A percentile compares a stretch with the other conserved stretches of the same genome.
These are phyloP conservation scores for Drosophila silvestris DNA, from an alignment of 2,888 invertebrate genomes.

Conservation along the genomic window DNA sequence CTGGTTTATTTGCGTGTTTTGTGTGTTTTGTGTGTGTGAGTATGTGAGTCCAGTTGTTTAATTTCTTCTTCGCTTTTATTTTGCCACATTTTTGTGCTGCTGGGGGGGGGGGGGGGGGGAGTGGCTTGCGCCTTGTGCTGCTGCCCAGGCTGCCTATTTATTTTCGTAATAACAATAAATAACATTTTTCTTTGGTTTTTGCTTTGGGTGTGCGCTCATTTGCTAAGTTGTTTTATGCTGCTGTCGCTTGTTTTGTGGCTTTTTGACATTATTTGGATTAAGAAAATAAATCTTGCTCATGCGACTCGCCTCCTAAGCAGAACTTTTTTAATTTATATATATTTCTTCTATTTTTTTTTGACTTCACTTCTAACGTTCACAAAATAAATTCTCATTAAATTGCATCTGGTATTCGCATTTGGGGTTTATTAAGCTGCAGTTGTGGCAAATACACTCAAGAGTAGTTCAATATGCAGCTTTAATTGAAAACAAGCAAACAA, in stretches of 20 bases:
- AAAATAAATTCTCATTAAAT: slow-evolving; percentile 2
- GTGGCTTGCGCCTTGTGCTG: slow-evolving; percentile 37
- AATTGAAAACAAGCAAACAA: slow-evolving; percentile 34
- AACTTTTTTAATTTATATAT: slow-evolving; percentile 51
- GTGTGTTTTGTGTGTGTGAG: slow-evolving; percentile 9
- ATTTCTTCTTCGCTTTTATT: slow-evolving; percentile 77
- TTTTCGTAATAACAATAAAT: slow-evolving; percentile 81
- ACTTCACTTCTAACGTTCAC: neutral
- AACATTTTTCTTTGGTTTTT: slow-evolving; percentile 74
- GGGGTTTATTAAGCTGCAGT: slow-evolving; percentile 13
- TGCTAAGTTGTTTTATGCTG: slow-evolving; percentile 77
- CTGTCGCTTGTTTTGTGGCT: slow-evolving; percentile 81
- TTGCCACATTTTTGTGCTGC: slow-evolving; percentile 69
- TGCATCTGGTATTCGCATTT: neutral
- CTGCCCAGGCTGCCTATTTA: slow-evolving; percentile 70
- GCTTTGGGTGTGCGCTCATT: slow-evolving; percentile 58
- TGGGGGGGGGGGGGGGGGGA: too few species aligned
- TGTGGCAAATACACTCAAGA: neutral
- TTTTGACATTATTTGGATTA: slow-evolving; percentile 80
- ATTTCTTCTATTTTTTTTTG: neutral
- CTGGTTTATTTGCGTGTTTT: slow-evolving; percentile 14
- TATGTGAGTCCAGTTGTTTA: slow-evolving; percentile 71
- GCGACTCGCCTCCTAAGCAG: slow-evolving; percentile 11
- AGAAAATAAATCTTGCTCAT: slow-evolving; percentile 72
- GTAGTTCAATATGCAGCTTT: slow-evolving; percentile 12